phyloP scores from a whole-genome alignment of 1,140 invertebrate genomes.

The Drosophila paulistorum region DNA sequence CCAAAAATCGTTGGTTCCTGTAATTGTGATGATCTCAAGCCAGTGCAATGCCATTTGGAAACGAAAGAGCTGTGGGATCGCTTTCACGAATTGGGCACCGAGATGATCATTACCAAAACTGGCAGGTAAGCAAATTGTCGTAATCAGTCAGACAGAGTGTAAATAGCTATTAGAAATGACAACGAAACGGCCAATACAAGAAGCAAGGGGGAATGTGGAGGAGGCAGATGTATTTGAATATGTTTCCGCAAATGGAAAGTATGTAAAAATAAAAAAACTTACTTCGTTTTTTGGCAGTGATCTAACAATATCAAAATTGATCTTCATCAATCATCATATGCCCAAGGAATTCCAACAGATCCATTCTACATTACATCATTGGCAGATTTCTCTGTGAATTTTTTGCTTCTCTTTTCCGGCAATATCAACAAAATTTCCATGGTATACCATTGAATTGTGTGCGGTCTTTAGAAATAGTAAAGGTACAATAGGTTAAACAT shows the following conservation, averaged over 20 bases:
- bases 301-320: background rate
- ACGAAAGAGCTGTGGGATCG: conserved; percentile 97
- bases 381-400: background rate
- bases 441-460: conserved; percentile 54
- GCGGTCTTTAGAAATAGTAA: conserved; percentile 48
- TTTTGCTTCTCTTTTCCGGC: conserved; percentile 40
- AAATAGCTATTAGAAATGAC: conserved; percentile 45
- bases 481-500: conserved; percentile 17
- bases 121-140: conserved; percentile 89
- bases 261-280: background rate
- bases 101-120: conserved; percentile 99
- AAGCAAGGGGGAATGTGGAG: conserved; percentile 29
- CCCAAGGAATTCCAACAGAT: too few species aligned
- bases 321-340: background rate
- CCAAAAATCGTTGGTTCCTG: conserved; percentile 86
- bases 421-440: conserved; percentile 77
- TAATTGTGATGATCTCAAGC: conserved; percentile 92
- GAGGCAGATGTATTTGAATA: background rate
- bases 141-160: conserved; percentile 34
- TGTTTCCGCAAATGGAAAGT: background rate
- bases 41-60: conserved; percentile 95
- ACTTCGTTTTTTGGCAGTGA: background rate
- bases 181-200: background rate
- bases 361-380: background rate
- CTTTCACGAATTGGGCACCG: conserved; percentile 96